These are phyloP conservation scores for Cynopterus brachyotis DNA, from an alignment of 2,113 vertebrate species.

Conservation along the genomic window DNA sequence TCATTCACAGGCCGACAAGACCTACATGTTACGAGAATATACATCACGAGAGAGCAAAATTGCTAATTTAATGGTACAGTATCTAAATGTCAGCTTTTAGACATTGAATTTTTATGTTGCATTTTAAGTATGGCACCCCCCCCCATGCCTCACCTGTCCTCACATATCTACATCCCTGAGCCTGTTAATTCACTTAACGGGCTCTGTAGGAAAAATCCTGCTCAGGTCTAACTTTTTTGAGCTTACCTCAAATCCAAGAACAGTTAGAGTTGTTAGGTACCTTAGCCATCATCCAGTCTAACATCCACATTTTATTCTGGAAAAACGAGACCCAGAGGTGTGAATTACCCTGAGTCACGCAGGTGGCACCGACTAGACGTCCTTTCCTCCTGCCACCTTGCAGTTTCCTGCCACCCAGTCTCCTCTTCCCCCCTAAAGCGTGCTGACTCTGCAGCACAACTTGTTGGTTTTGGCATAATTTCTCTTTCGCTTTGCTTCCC, in stretches of 20 bases:
- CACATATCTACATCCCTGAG: not conserved
- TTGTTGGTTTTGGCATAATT: not conserved
- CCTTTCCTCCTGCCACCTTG: not conserved
- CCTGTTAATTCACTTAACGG: not conserved
- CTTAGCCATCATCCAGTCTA: not conserved
- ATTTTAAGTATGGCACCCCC: not conserved
- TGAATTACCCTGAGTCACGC: not conserved
- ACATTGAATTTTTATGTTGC: slow-evolving; percentile 31
- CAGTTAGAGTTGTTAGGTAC: not conserved
- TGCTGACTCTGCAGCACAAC: not conserved
- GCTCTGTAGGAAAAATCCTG: not conserved
- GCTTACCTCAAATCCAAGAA: not conserved
- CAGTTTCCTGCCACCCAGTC: not conserved
- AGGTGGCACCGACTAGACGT: accelerated
- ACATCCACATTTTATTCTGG: not conserved
- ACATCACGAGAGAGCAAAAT: slow-evolving; percentile 95
- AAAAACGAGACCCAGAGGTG: not conserved
- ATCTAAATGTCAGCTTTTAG: slow-evolving; percentile 30
- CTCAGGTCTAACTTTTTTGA: not conserved
- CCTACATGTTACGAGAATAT: slow-evolving; percentile 95
- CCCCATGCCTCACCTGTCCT: not conserved
- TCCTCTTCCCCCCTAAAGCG: not conserved
- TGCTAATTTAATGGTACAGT: slow-evolving; percentile 90
- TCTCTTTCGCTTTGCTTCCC: not conserved
- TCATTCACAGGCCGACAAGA: slow-evolving; percentile 88